phyloP scores from a whole-genome alignment of 1,140 invertebrate genomes.

The Pogonomyrmex barbatus region DNA sequence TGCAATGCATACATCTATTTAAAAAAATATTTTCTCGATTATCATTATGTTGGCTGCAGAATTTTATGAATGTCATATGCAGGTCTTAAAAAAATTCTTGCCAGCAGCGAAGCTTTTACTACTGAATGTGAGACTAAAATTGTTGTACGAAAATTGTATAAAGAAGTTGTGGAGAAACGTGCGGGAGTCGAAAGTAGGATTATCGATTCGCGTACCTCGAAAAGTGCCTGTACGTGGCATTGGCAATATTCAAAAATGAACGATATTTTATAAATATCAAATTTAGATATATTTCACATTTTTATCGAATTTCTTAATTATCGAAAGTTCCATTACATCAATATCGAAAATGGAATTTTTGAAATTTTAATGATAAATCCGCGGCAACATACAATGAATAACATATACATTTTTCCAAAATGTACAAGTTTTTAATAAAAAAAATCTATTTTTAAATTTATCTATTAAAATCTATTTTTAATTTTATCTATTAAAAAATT shows the following conservation, averaged over 20 bases:
- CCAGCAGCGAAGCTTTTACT: slow-evolving; percentile 24
- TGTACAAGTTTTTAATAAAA: background rate
- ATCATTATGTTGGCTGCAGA: background rate
- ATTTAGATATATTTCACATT: background rate
- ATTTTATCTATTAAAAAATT: background rate
- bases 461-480: slow-evolving; percentile 14
- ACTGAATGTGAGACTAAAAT: slow-evolving; percentile 7
- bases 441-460: slow-evolving; percentile 14
- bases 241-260: slow-evolving; percentile 3
- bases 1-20: background rate
- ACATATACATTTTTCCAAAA: background rate
- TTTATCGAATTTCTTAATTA: slow-evolving; percentile 9
- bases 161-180: slow-evolving; percentile 16
- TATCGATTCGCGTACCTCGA: slow-evolving; percentile 33
- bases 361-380: background rate
- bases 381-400: background rate
- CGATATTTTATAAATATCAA: slow-evolving; percentile 32
- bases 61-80: background rate
- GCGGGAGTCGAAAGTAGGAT: slow-evolving; percentile 37
- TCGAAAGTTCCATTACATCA: background rate
- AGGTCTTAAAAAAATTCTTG: background rate
- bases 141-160: slow-evolving; percentile 46
- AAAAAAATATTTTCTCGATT: background rate
- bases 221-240: background rate
- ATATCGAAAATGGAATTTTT: slow-evolving; percentile 28